Conservation (phyloP, 23 tunicate species). For the Trididemnum miniatum region DNA sequence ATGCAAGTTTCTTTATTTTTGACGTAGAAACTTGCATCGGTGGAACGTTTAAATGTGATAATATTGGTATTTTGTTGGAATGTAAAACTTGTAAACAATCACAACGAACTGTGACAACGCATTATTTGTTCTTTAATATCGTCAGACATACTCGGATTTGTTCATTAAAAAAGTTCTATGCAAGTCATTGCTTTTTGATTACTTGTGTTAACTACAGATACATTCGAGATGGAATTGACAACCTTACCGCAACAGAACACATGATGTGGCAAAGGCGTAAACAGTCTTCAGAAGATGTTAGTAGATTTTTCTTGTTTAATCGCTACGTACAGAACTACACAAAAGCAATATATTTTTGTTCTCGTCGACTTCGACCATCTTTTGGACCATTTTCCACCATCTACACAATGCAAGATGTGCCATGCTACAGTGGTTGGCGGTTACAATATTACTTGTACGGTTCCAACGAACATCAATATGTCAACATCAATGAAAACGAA, state of each 20-base stretch:
- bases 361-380: conserved; percentile 9
- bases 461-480: neutral
- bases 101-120: too few species aligned
- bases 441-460: conserved; percentile 53
- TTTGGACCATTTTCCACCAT: conserved; percentile 37
- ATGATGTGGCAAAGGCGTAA: neutral
- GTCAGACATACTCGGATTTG: too few species aligned
- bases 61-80: too few species aligned
- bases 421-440: conserved; percentile 41
- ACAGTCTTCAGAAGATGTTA: conserved; percentile 14
- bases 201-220: too few species aligned
- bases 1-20: too few species aligned
- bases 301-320: neutral
- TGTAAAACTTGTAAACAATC: too few species aligned
- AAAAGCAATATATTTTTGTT: conserved; percentile 52
- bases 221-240: conserved; percentile 40
- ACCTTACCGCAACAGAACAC: neutral
- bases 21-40: too few species aligned
- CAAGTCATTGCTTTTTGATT: too few species aligned
- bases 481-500: neutral
- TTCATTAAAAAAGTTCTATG: too few species aligned
- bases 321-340: neutral
- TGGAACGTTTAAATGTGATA: too few species aligned
- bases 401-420: conserved; percentile 33
- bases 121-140: too few species aligned